Evolutionary conservation across 2,797 vertebrate genomes (phyloP), one percentile per base, ranked within the genome.

Genomic region (Thripadectes ignobilis): DNA sequence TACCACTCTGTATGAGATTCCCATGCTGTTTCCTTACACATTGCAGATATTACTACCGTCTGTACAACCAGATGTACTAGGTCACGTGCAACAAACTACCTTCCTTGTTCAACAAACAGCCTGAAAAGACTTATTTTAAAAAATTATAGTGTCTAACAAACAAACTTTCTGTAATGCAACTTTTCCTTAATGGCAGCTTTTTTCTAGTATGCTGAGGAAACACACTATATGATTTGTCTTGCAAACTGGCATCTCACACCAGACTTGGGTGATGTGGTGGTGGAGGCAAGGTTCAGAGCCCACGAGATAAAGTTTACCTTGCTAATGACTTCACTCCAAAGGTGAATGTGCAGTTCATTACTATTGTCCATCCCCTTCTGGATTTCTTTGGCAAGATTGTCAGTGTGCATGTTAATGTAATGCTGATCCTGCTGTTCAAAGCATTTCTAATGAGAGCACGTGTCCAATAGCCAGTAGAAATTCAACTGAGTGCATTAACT

Each of bases 381-480:
- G 57, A 80, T 85, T 92, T 69, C 87, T 86, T 93, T 85, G 68
- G 72, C 54, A 85, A 91, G 58, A 88, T 62, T 91, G 62, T 89
- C 85, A 93, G 91, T 1, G 3, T 66, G 48, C 43, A 67, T 0
- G 0, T 75, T 77, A 93, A 90, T 61, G 88, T 85, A 96, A 85
- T 74, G 72, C 85, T 93, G 85, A 87, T 83, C 58, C 36, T 80
- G 85, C 91, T 91, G 81, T 51, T 96, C 26, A 5, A 85, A 85
- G 77, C 81, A 54, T 71, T 94, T 87, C 67, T 85, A 85, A 68
- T 74, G 86, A 27, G 15, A 87, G 34, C 49, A 67, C 67, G 30
- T 68, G 74, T 91, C 93, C 78, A 74, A 93, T 87, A 94, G n/a
- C 61, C 68, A 58, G 74, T 43, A 89, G 84, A 95, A 92, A 93